phyloP scores from a whole-genome alignment of 1,140 invertebrate species.

The Pseudoatta argentina region DNA sequence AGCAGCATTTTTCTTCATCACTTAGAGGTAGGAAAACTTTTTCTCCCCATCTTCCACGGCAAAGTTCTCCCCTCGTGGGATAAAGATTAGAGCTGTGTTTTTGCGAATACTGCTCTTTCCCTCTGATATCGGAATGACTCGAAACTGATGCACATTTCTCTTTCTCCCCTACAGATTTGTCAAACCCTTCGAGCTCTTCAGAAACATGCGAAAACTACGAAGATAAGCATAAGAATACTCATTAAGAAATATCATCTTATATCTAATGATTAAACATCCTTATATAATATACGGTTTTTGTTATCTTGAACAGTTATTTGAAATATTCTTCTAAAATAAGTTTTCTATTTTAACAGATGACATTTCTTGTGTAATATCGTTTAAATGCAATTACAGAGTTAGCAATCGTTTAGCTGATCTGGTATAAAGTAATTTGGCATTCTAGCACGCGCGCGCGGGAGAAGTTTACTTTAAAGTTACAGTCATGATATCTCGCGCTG shows the following conservation, averaged over 20 bases:
- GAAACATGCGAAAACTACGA: slow-evolving; percentile 5
- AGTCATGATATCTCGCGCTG: slow-evolving; percentile 55
- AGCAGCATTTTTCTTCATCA: slow-evolving; percentile 52
- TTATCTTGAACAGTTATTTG: neutral
- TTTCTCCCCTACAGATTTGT: slow-evolving; percentile 69
- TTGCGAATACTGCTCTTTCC: slow-evolving; percentile 55
- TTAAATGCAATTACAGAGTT: slow-evolving; percentile 57
- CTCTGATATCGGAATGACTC: slow-evolving; percentile 65
- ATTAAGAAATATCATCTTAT: slow-evolving; percentile 8
- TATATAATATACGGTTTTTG: neutral
- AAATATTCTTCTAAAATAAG: neutral
- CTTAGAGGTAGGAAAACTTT: slow-evolving; percentile 69
- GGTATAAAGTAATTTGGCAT: slow-evolving; percentile 53
- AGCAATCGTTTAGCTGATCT: slow-evolving; percentile 59
- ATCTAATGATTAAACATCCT: slow-evolving; percentile 25
- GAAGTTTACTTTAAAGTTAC: slow-evolving; percentile 59
- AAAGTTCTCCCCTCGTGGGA: slow-evolving; percentile 60
- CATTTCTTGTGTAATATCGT: slow-evolving; percentile 7
- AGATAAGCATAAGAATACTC: neutral
- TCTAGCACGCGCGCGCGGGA: slow-evolving; percentile 31
- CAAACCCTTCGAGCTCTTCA: slow-evolving; percentile 33
- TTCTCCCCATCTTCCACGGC: slow-evolving; percentile 39
- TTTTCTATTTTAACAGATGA: neutral
- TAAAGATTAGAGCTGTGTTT: slow-evolving; percentile 73
- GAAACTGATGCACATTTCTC: slow-evolving; percentile 72